Conservation (phyloP, 1,140 invertebrate genomes). For the Drosophila ironensis region DNA sequence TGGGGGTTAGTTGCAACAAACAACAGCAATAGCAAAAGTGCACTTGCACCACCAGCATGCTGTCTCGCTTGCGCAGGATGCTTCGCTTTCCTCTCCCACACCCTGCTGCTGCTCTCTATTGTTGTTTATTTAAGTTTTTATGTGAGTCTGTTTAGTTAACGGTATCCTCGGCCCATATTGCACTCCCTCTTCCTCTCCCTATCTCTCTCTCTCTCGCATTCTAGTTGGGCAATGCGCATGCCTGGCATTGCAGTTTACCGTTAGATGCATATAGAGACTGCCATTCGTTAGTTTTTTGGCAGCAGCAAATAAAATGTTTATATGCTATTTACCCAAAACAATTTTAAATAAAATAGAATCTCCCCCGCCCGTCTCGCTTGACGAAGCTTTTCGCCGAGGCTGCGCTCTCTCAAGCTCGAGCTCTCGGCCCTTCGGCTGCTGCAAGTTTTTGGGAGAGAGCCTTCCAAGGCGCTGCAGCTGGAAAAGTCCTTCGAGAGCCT, state of each 20-base stretch:
- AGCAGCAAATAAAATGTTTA: slow-evolving; percentile 80
- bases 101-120: slow-evolving; percentile 50
- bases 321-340: slow-evolving; percentile 80
- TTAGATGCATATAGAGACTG: slow-evolving; percentile 44
- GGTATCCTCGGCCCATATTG: slow-evolving; percentile 69
- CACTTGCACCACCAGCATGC: slow-evolving; percentile 32
- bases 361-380: slow-evolving; percentile 18
- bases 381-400: slow-evolving; percentile 13
- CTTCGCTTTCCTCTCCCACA: not conserved
- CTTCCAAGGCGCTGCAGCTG: slow-evolving; percentile 74
- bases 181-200: slow-evolving; percentile 29
- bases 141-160: slow-evolving; percentile 80
- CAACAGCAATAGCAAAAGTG: slow-evolving; percentile 77
- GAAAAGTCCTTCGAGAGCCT: slow-evolving; percentile 71
- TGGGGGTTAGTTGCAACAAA: slow-evolving; percentile 77
- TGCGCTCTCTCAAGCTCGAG: slow-evolving; percentile 6
- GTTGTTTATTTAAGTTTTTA: slow-evolving; percentile 81
- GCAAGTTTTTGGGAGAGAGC: slow-evolving; percentile 44
- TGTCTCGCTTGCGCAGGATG: slow-evolving; percentile 14
- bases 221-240: slow-evolving; percentile 66
- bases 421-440: slow-evolving; percentile 12
- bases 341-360: slow-evolving; percentile 79
- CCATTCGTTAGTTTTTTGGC: slow-evolving; percentile 65
- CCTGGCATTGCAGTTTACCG: slow-evolving; percentile 52
- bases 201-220: too few relatives aligned